Base-by-base conservation (phyloP, 2,888 invertebrate species). In the Athrips mouffetella region DNA sequence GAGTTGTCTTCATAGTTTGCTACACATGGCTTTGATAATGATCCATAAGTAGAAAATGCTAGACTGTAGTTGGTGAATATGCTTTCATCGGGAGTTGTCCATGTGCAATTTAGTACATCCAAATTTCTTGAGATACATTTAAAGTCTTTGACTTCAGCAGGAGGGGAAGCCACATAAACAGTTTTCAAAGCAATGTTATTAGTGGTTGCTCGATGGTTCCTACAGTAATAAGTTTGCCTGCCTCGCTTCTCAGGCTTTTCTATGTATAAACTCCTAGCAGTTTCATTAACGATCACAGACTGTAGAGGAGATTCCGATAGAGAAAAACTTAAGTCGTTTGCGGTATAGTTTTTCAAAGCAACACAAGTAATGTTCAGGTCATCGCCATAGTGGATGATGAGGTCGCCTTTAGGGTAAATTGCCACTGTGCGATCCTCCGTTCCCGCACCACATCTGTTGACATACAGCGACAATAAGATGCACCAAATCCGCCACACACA, bases 71-170 rank as follows among this genome's bases (percentile, higher is more conserved):
- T 71, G 23, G 75, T 70, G 27, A 57, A 60, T 55, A 73, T 76
- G 29, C 50, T 91, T 80, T 85, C 55, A 21, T 37, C 37, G 11
- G 91, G 91, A 39, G 89, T 84, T 0, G 89, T 90, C 93, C 96
- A 96, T 1, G 91, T 89, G 69, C 96, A 97, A 10, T 90, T 92
- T 58, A 96, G 80, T 60, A 90, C 91, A 46, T 93, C 91, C 81
- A 94, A 93, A 71, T 96, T 94, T 55, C 90, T 83, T 8, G 94
- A 93, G 42, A 92, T 78, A 67, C 96, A 97, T 20, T 81, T 80
- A 64, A 96, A 95, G 70, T 94, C 91, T 6, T 81, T 76, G 2
- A 95, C 92, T 58, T 89, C 75, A 51, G 84, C 70, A 0, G 96
- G 96, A 47, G 89, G 83, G 31, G 84, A 80, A 31, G 90, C 91